Conservation (phyloP, 2,888 invertebrate genomes). For the Zele albiditarsus region DNA sequence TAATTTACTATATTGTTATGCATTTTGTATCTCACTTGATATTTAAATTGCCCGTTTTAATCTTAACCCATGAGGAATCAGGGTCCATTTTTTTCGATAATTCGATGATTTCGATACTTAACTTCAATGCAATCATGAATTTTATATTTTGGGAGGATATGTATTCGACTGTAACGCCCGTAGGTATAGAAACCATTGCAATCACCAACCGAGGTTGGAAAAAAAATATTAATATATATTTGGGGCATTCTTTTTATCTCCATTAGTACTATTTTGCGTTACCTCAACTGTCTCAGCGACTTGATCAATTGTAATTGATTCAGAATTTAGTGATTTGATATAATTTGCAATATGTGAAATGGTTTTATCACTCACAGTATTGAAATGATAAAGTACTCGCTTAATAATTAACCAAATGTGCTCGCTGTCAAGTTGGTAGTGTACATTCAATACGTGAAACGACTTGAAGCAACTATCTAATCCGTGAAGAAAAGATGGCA, state of each 20-base stretch:
- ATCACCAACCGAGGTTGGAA: too few relatives aligned
- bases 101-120: too few relatives aligned
- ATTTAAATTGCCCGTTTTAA: too few relatives aligned
- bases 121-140: too few relatives aligned
- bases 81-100: too few relatives aligned
- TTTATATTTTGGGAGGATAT: too few relatives aligned
- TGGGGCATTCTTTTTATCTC: background rate
- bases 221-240: too few relatives aligned
- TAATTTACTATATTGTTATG: too few relatives aligned
- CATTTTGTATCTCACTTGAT: too few relatives aligned
- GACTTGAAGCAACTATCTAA: slow-evolving; percentile 35
- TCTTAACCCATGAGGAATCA: too few relatives aligned
- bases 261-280: background rate
- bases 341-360: slow-evolving; percentile 7
- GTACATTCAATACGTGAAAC: slow-evolving; percentile 32
- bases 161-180: too few relatives aligned
- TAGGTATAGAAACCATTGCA: too few relatives aligned
- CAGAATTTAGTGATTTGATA: background rate
- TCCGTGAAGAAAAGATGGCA: slow-evolving; percentile 31
- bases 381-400: slow-evolving; percentile 21
- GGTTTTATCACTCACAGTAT: slow-evolving; percentile 28
- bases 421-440: slow-evolving; percentile 27
- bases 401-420: slow-evolving; percentile 34
- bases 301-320: background rate
- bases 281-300: background rate